These are phyloP conservation scores for Danio aesculapii DNA, from an alignment of 2,797 vertebrate genomes.

Conservation along the genomic window DNA sequence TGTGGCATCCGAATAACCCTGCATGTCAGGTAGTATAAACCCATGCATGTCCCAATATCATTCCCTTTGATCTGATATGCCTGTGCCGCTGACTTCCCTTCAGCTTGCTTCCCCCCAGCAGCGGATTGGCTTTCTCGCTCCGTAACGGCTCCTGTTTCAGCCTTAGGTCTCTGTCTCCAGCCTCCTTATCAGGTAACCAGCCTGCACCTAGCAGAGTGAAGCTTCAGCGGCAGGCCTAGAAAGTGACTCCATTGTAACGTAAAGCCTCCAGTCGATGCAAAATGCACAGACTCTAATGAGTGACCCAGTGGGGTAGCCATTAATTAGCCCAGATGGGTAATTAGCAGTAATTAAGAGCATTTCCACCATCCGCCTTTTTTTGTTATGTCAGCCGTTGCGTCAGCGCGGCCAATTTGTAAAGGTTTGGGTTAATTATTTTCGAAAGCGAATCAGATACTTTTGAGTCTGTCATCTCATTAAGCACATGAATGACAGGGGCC, in stretches of 20 bases:
- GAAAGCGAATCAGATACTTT: constrained; percentile 55
- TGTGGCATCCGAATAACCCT: constrained; percentile 6
- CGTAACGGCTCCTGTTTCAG: constrained; percentile 52
- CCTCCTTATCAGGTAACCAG: constrained; percentile 56
- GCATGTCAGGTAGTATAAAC: constrained; percentile 23
- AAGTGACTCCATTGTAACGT: background rate
- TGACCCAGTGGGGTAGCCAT: constrained; percentile 40
- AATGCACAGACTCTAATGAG: constrained; percentile 39
- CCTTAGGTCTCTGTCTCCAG: constrained; percentile 49
- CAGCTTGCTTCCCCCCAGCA: constrained; percentile 41
- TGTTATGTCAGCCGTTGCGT: constrained; percentile 26
- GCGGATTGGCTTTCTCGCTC: constrained; percentile 61
- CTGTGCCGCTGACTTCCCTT: constrained; percentile 38
- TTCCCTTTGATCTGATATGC: constrained; percentile 51
- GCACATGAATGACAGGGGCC: constrained; percentile 54
- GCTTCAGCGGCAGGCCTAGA: background rate
- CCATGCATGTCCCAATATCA: constrained; percentile 40
- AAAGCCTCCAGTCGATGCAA: background rate
- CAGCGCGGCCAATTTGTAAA: constrained; percentile 39
- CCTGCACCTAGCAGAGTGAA: constrained; percentile 28
- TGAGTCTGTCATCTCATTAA: constrained; percentile 51
- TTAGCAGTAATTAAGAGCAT: constrained; percentile 47
- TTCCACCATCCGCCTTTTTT: constrained; percentile 8
- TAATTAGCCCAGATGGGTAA: constrained; percentile 39
- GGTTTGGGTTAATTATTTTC: constrained; percentile 52